Evolutionary conservation across 1,140 invertebrate species (phyloP), one percentile per base, ranked within the genome.

Genomic region (Drosophila aff.): DNA sequence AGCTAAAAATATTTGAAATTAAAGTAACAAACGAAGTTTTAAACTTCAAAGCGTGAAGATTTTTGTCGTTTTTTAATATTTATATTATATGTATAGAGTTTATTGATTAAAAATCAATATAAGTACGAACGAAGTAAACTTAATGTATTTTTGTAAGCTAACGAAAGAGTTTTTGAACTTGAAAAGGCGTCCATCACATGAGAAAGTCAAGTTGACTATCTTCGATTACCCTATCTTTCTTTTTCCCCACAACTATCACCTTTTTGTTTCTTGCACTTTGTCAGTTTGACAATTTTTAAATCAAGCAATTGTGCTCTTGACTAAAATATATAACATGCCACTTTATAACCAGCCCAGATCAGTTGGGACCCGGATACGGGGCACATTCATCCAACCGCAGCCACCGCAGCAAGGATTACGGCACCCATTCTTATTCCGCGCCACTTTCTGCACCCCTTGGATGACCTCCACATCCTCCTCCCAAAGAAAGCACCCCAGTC

Each of bases 201-300:
- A 11, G 21, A 13, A 64, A 31, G 26, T 21, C 33, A 13, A 36
- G 13, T 43, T 28, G 33, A 36, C 33, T 11, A 36, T 21, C 63
- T 57, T 31, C 36, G 64, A 50, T 33, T n/a, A 36, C 44, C 26
- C 21, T 44, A 18, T 26, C 16, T 43, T 49, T 16, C 40, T 31
- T 13, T 15, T 23, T 46, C 2, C 13, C 3, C 23, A 3, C 21
- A n/a, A 28, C 43, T 49, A 23, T 61, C 18, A 31, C 31, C 18
- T 26, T n/a, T 18, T 73, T 38, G 36, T 31, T 64, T 71, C 62
- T 26, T 1, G 5, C 69, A 38, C 57, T 69, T 62, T 78, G 77
- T 79, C 85, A 89, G 69, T 79, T 38, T 59, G 85, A 67, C 84
- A 90, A 89, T 90, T 89, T 84, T 76, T 74, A 90, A 89, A 89